Evolutionary conservation across 1,140 invertebrate species (phyloP).

Genomic region (Phthorimaea operculella): DNA sequence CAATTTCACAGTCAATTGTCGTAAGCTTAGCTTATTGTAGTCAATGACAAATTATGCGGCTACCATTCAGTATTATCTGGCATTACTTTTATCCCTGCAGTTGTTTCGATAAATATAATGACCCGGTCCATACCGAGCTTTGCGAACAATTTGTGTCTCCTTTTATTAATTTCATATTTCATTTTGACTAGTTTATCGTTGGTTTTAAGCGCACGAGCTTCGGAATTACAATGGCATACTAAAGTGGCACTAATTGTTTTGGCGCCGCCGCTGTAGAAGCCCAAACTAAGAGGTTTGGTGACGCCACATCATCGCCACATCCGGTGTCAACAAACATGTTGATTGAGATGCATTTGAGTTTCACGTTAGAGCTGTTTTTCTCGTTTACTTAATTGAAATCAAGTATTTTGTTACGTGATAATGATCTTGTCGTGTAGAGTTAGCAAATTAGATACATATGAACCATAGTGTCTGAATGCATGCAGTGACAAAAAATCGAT

Average conservation of each 20-base stretch:
- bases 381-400: too few species aligned
- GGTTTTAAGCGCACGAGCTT: not conserved
- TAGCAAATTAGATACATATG: too few species aligned
- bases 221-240: too few species aligned
- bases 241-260: not conserved
- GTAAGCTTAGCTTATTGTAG: constrained; percentile 48
- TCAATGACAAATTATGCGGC: constrained; percentile 55
- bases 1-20: constrained; percentile 19
- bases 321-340: not conserved
- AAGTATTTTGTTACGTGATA: too few species aligned
- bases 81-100: constrained; percentile 26
- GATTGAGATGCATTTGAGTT: not conserved
- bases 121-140: not conserved
- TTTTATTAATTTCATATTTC: constrained; percentile 2
- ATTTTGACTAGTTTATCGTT: not conserved
- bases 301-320: not conserved
- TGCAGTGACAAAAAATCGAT: too few species aligned
- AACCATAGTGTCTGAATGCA: too few species aligned
- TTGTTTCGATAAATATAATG: constrained; percentile 12
- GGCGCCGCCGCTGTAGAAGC: not conserved
- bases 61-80: constrained; percentile 48
- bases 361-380: not conserved
- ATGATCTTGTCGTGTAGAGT: too few species aligned
- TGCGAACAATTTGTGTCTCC: not conserved
- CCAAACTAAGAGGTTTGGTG: not conserved